Conservation (phyloP, 1,140 invertebrate species). For the Oreohelix idahoensis region DNA sequence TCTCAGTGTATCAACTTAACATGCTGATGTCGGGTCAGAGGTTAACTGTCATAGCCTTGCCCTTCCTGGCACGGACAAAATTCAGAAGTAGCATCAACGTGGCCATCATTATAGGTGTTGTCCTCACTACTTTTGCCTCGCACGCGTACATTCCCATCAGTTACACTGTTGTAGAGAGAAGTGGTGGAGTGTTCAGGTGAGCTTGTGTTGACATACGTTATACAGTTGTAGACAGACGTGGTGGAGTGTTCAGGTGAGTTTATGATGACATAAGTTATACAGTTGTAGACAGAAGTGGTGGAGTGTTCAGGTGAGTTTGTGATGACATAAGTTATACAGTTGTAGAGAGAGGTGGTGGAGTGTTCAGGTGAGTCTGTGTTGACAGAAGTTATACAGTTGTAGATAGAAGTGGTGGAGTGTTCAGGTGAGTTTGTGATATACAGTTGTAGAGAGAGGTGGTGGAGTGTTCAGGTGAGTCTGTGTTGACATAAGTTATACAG, state of each 20-base stretch:
- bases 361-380: not conserved
- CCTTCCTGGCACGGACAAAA: not conserved
- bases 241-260: not conserved
- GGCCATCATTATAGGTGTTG: not conserved
- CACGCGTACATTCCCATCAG: not conserved
- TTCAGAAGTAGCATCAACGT: not conserved
- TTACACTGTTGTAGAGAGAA: not conserved
- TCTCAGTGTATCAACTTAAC: not conserved
- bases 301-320: not conserved
- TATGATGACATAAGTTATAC: not conserved
- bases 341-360: not conserved
- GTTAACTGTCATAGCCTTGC: not conserved
- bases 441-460: no score
- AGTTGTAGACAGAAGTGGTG: not conserved
- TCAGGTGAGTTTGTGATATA: no score
- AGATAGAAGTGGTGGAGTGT: no score
- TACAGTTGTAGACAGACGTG: not conserved
- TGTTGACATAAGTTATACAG: not conserved
- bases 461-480: not conserved
- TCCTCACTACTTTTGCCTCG: not conserved
- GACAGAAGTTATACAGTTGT: no score
- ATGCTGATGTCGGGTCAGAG: constrained; percentile 1
- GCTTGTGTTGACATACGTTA: not conserved
- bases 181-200: not conserved
- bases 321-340: not conserved